Percentiles rank a stretch among this genome's conserved stretches.
Evolutionary conservation across 2,113 vertebrate genomes (phyloP).

Genomic region (Platichthys flesus): DNA sequence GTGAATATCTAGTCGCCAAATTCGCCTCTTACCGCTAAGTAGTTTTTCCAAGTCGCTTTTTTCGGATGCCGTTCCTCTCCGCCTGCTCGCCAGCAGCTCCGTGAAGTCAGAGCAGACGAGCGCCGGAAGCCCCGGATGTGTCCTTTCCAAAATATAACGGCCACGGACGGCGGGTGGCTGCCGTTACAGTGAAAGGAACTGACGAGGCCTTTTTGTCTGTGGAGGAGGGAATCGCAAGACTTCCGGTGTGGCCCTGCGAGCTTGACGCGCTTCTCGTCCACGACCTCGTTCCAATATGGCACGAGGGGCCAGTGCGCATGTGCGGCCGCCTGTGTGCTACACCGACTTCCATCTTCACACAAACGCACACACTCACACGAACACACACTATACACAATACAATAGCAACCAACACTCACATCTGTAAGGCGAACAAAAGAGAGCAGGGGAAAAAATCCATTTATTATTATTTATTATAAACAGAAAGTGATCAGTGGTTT

Average conservation of each 20-base stretch:
- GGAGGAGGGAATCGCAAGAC: neutral
- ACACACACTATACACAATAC: slow-evolving; percentile 49
- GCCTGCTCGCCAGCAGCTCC: slow-evolving; percentile 81
- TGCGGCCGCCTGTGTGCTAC: slow-evolving; percentile 82
- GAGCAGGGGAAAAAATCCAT: neutral
- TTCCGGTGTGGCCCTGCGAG: slow-evolving; percentile 38
- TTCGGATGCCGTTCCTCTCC: slow-evolving; percentile 84
- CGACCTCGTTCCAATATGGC: slow-evolving; percentile 97
- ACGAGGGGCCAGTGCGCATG: slow-evolving; percentile 87
- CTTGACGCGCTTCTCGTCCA: slow-evolving; percentile 80
- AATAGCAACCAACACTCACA: slow-evolving; percentile 51
- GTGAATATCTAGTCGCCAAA: slow-evolving; percentile 77
- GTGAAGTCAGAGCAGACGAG: neutral
- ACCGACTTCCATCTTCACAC: slow-evolving; percentile 77
- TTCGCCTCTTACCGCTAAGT: slow-evolving; percentile 86
- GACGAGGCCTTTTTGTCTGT: neutral
- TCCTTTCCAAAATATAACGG: slow-evolving; percentile 59
- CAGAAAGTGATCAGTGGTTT: neutral
- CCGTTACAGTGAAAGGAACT: neutral
- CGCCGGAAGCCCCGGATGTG: neutral
- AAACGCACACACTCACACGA: slow-evolving; percentile 24
- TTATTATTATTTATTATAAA: neutral
- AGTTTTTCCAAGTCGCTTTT: slow-evolving; percentile 88
- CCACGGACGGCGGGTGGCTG: fast-evolving
- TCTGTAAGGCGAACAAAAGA: slow-evolving; percentile 19